Percentiles rank a stretch among this genome's conserved stretches.
Evolutionary conservation across 2,797 vertebrate genomes (phyloP).

Genomic region (Micropoecilia bifurca): DNA sequence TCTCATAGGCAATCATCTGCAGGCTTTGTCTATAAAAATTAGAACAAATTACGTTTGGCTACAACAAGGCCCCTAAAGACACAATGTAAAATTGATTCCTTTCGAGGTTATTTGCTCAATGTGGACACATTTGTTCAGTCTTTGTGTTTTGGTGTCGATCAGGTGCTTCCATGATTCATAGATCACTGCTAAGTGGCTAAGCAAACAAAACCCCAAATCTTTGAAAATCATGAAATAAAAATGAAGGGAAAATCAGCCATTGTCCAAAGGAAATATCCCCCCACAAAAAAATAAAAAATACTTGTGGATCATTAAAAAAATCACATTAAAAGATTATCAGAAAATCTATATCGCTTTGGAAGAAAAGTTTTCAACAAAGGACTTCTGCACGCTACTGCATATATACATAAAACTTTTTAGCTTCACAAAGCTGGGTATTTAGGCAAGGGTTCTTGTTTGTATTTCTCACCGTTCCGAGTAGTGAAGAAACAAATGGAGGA

Average conservation of each 20-base stretch:
- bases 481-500: constrained; percentile 3
- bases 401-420: not conserved
- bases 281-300: not conserved
- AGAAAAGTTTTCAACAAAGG: not conserved
- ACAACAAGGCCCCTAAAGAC: not conserved
- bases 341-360: not conserved
- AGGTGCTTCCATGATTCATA: not conserved
- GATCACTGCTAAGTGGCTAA: not conserved
- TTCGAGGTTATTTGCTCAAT: constrained; percentile 2
- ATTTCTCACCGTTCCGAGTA: not conserved
- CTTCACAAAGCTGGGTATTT: not conserved
- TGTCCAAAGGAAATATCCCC: not conserved
- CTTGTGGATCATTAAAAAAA: not conserved
- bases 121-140: constrained; percentile 1
- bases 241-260: not conserved
- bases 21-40: not conserved
- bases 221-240: not conserved
- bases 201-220: not conserved
- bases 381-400: not conserved
- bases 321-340: not conserved
- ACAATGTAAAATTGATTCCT: constrained; percentile 4
- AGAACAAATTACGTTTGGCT: not conserved
- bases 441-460: not conserved
- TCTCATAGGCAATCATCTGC: not conserved
- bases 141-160: constrained; percentile 2